Base-by-base conservation (phyloP, 2,888 invertebrate genomes). In the Athripsodes cinereus region DNA sequence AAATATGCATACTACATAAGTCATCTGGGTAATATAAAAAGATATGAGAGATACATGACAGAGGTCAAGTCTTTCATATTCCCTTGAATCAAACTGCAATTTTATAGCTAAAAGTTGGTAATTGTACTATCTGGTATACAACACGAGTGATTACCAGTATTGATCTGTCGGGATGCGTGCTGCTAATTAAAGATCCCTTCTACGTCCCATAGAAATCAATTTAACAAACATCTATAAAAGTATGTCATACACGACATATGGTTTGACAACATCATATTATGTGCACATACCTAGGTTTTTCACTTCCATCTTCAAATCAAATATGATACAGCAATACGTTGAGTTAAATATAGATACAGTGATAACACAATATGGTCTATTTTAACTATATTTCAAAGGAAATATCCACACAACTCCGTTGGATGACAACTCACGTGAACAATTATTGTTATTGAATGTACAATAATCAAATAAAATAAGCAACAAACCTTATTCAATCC, bases 191-290 rank as follows among this genome's bases (percentile, higher is more conserved):
- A 26, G 26, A 26, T 26, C 26, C 26, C 26, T 3, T 26, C 26
- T 26, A 10, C 26, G 26, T 26, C 10, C 26, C 26, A 26, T 3
- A 26, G 10, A 26, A 26, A 26, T 26, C 26, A 26, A 26, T 26
- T 26, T 26, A 26, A 40, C 13, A 40, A 8, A 13, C 13, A 40
- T n/a, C n/a, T n/a, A n/a, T 8, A 40, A 40, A 55, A 57, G 52
- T 57, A 21, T 57, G 57, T 57, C 57, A 52, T 52, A 50, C 40
- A 20, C 47, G 52, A 52, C 57, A 57, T 57, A 57, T 57, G 57
- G 57, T 21, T 52, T 31, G 22, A 57, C 22, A 46, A 44, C 47
- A 52, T 47, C 47, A 21, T 13, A n/a, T n/a, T n/a, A 44, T 5
- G 13, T 44, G 31, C 44, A 52, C 31, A 46, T 47, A 13, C 19